Percentiles rank a stretch among this genome's conserved stretches.
Evolutionary conservation across 1,140 invertebrate genomes (phyloP).

Genomic region (Dendrolimus punctatus): DNA sequence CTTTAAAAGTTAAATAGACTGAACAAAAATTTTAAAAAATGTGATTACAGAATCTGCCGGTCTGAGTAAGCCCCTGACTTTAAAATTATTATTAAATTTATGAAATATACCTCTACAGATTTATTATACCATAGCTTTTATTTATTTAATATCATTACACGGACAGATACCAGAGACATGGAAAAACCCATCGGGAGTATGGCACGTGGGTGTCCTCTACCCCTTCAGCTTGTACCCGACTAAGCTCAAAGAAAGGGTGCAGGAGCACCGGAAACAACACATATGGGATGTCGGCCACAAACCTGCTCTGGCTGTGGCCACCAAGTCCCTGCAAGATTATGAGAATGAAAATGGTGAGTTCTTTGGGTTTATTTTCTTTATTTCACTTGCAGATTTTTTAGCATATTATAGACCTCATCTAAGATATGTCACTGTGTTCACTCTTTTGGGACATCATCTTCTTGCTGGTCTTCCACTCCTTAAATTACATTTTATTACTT

Average conservation of each 20-base stretch:
- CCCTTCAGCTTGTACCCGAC: conserved; percentile 91
- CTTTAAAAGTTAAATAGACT: no score
- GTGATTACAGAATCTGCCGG: no score
- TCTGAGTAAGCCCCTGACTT: no score
- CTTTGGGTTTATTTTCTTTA: no score
- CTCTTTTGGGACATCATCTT: no score
- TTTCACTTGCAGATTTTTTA: conserved; percentile 79
- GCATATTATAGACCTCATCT: no score
- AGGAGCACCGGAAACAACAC: conserved; percentile 86
- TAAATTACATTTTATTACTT: no score
- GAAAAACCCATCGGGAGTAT: conserved; percentile 88
- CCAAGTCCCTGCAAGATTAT: conserved; percentile 81
- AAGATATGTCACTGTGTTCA: no score
- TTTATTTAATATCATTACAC: background rate
- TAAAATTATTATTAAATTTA: no score
- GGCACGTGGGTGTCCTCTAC: conserved; percentile 89
- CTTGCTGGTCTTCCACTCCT: no score
- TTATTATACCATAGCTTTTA: background rate
- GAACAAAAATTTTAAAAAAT: no score
- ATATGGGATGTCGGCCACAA: conserved; percentile 91
- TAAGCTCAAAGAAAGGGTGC: conserved; percentile 87
- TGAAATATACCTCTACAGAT: no score
- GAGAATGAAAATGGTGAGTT: conserved; percentile 72
- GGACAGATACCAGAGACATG: conserved; percentile 86
- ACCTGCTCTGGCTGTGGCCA: conserved; percentile 82